Evolutionary conservation across 37 sponge, comb jelly and placozoan genomes (phyloP).

Genomic region (Amphimedon queenslandica): DNA sequence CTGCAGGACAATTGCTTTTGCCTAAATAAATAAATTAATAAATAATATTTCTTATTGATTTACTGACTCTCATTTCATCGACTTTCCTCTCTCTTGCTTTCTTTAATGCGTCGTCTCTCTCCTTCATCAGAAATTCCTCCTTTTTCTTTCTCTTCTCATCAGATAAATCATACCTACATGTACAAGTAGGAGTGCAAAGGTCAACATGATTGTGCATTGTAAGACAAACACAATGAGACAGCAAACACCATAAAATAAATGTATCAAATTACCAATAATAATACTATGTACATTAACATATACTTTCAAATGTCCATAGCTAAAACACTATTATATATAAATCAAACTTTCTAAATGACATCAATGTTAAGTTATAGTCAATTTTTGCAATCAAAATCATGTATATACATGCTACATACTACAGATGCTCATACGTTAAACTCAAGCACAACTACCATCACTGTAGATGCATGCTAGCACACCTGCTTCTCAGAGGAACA

Average conservation of each 20-base stretch:
- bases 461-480: not conserved
- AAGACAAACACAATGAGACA: no score
- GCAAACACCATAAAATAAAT: no score
- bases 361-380: no score
- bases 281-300: no score
- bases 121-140: conserved; percentile 39
- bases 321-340: no score
- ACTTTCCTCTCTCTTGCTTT: conserved; percentile 28
- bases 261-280: no score
- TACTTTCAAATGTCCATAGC: no score
- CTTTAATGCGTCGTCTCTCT: conserved; percentile 43
- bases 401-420: no score
- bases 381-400: no score
- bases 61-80: conserved; percentile 13
- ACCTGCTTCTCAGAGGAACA: not conserved
- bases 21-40: not conserved
- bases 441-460: not conserved
- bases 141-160: conserved; percentile 26
- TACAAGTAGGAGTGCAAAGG: not conserved
- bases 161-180: conserved; percentile 32
- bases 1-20: conserved; percentile 21
- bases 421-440: no score
- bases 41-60: not conserved
- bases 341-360: no score
- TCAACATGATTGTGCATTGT: no score